Evolutionary conservation across 2,797 vertebrate species (phyloP).

Genomic region (Cirrhinus mrigala): DNA sequence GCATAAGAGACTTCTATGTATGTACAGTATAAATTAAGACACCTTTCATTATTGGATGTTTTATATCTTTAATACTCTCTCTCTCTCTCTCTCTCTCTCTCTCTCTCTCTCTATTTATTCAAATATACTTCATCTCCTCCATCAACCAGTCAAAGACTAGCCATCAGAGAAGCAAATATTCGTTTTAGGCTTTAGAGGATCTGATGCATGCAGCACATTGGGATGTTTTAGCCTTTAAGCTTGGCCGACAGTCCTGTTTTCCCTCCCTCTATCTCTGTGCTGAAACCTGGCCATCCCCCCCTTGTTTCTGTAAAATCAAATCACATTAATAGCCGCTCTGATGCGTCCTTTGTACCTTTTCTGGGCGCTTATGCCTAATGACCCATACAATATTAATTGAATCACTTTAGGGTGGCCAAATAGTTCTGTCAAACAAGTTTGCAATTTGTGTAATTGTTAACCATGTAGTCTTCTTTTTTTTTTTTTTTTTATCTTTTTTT

Average conservation of each 20-base stretch:
- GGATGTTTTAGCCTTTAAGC: conserved; percentile 42
- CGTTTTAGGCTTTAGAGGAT: conserved; percentile 25
- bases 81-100: background rate
- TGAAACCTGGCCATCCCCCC: conserved; percentile 32
- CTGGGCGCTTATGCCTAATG: conserved; percentile 71
- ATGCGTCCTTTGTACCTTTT: conserved; percentile 72
- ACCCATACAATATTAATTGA: conserved; percentile 77
- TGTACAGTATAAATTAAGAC: too few species aligned
- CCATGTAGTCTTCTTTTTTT: conserved; percentile 43
- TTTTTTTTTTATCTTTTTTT: conserved; percentile 48
- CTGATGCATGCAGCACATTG: conserved; percentile 25
- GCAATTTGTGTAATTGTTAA: conserved; percentile 75
- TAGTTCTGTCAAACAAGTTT: conserved; percentile 76
- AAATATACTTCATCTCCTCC: background rate
- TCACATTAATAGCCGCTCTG: conserved; percentile 72
- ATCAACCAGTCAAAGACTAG: conserved; percentile 6
- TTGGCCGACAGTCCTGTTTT: conserved; percentile 49
- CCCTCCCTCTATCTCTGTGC: conserved; percentile 41
- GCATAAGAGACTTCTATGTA: too few species aligned
- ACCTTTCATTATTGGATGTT: too few species aligned
- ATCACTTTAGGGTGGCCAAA: conserved; percentile 74
- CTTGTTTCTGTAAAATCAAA: conserved; percentile 75
- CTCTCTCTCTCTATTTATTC: background rate
- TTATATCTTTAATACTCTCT: too few species aligned
- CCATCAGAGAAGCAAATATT: conserved; percentile 33